These are phyloP conservation scores for Rhadina sibilatrix DNA, from an alignment of 2,113 vertebrate genomes.

Conservation along the genomic window DNA sequence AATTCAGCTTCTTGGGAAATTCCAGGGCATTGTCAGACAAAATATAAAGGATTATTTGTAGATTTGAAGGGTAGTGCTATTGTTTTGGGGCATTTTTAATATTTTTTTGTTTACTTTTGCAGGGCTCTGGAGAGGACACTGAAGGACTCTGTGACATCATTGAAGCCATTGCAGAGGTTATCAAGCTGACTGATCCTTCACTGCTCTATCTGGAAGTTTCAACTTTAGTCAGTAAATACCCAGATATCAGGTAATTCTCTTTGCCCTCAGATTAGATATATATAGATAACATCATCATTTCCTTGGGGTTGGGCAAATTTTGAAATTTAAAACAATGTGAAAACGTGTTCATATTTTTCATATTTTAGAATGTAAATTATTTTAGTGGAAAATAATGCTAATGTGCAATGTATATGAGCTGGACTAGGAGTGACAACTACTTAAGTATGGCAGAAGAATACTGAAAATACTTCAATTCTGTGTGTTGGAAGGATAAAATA, in stretches of 20 bases:
- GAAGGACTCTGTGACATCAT: constrained; percentile 90
- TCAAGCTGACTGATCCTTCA: constrained; percentile 96
- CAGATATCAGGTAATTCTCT: constrained; percentile 88
- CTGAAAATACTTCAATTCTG: background rate
- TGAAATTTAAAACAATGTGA: background rate
- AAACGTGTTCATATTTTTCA: background rate
- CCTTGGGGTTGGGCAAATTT: background rate
- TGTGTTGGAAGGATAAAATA: background rate
- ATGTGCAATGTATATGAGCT: background rate
- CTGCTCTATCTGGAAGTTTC: constrained; percentile 94
- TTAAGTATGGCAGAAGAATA: background rate
- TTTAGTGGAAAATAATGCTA: background rate
- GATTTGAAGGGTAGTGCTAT: background rate
- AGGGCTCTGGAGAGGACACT: constrained; percentile 82
- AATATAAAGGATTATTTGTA: background rate
- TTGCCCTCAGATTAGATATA: background rate
- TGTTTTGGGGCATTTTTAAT: background rate
- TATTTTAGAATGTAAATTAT: background rate
- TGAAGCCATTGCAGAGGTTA: constrained; percentile 90
- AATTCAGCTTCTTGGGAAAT: background rate
- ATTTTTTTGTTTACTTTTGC: background rate
- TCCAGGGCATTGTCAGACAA: background rate
- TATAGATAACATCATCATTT: background rate
- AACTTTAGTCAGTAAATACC: constrained; percentile 94
- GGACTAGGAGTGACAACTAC: background rate